These are phyloP conservation scores for Hoplodrina ambigua DNA, from an alignment of 2,888 invertebrate species.

Conservation along the genomic window DNA sequence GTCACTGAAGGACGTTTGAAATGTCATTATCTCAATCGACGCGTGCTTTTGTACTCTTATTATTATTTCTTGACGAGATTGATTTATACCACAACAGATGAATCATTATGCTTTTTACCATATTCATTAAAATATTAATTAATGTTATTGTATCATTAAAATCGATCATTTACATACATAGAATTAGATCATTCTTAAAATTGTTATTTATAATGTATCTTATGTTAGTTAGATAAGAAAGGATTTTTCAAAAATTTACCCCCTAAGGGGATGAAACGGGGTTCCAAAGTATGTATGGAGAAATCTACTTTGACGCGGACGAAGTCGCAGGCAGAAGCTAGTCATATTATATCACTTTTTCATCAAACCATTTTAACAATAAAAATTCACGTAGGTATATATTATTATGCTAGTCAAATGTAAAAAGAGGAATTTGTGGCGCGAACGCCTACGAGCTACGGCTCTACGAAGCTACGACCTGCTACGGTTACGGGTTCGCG, in stretches of 20 bases:
- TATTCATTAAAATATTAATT: constrained; percentile 42
- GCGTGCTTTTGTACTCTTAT: constrained; percentile 65
- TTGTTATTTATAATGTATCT: neutral
- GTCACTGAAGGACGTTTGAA: constrained; percentile 84
- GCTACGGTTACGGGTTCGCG: constrained; percentile 19
- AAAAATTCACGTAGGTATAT: neutral
- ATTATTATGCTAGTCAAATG: neutral
- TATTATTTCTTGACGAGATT: constrained; percentile 50
- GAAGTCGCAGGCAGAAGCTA: no score
- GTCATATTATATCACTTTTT: neutral
- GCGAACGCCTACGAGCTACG: constrained; percentile 24
- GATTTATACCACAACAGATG: constrained; percentile 52
- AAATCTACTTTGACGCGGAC: no score
- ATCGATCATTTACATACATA: constrained; percentile 16
- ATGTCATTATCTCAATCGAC: constrained; percentile 71
- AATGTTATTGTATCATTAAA: constrained; percentile 14
- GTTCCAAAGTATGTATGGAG: no score
- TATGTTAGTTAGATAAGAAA: neutral
- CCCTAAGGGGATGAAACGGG: no score
- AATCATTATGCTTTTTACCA: constrained; percentile 51
- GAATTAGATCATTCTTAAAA: constrained; percentile 5
- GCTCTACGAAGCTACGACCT: constrained; percentile 33
- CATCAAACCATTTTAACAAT: neutral
- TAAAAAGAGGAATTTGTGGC: neutral
- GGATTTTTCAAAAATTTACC: no score